phyloP scores from a whole-genome alignment of 2,797 vertebrate genomes.

The Anisognathus igniventris region DNA sequence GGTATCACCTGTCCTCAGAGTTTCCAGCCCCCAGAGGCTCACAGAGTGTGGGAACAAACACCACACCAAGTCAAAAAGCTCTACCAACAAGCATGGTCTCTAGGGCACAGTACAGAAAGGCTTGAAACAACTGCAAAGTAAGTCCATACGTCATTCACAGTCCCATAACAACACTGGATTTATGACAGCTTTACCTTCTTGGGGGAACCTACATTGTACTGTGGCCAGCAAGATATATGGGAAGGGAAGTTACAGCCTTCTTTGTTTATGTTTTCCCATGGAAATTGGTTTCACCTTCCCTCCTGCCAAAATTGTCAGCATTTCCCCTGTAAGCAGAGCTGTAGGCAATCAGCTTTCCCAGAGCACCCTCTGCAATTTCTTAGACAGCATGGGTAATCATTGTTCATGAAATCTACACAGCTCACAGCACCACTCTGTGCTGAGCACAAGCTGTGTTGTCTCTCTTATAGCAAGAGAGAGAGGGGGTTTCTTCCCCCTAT shows the following conservation, averaged over 20 bases:
- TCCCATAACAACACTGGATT: not conserved
- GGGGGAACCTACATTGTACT: not conserved
- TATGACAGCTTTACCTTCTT: not conserved
- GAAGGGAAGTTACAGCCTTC: not conserved
- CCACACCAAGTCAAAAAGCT: not conserved
- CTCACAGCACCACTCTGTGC: not conserved
- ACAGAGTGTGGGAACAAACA: fast-evolving
- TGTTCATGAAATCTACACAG: not conserved
- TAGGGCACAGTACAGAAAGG: fast-evolving
- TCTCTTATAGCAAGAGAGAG: not conserved
- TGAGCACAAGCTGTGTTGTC: not conserved
- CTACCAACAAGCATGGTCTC: not conserved
- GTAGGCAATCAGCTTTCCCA: not conserved
- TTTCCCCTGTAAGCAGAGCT: not conserved
- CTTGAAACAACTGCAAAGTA: not conserved
- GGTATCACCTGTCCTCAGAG: not conserved
- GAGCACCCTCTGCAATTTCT: not conserved
- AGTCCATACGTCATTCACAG: not conserved
- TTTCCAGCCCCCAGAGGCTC: not conserved
- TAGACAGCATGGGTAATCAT: not conserved
- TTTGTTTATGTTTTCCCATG: not conserved
- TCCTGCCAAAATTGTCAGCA: not conserved
- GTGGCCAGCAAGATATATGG: not conserved
- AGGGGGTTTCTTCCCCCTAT: not conserved
- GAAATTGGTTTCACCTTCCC: not conserved